phyloP scores from a whole-genome alignment of 2,888 invertebrate genomes.

The Cephus pygmeus region DNA sequence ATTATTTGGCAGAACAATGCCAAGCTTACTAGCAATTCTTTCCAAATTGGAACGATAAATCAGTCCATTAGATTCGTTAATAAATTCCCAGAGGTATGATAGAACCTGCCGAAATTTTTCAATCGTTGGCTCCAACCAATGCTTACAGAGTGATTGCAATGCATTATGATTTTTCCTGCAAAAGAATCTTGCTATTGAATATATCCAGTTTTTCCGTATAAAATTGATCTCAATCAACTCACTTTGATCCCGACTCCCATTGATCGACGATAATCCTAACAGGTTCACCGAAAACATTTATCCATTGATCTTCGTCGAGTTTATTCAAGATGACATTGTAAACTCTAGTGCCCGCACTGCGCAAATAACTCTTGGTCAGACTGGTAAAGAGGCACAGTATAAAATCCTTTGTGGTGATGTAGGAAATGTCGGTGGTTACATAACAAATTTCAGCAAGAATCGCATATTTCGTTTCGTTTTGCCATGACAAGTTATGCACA shows the following conservation, averaged over 20 bases:
- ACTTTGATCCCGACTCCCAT: constrained; percentile 47
- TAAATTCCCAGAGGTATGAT: constrained; percentile 34
- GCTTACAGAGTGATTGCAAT: constrained; percentile 47
- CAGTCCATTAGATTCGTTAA: constrained; percentile 18
- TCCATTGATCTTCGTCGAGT: constrained; percentile 67
- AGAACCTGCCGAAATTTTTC: constrained; percentile 35
- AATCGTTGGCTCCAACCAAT: constrained; percentile 53
- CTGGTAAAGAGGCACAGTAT: constrained; percentile 54
- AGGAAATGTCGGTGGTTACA: constrained; percentile 43
- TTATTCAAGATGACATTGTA: constrained; percentile 69
- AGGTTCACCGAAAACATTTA: constrained; percentile 60
- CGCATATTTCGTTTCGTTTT: constrained; percentile 72
- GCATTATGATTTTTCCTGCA: constrained; percentile 44
- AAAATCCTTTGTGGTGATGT: constrained; percentile 34
- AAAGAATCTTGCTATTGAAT: constrained; percentile 1
- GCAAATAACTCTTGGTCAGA: constrained; percentile 69
- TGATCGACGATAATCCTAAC: constrained; percentile 54
- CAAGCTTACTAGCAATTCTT: constrained; percentile 39
- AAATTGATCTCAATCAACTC: constrained; percentile 26
- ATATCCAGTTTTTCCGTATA: background rate
- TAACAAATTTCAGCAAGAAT: constrained; percentile 69
- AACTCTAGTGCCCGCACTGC: constrained; percentile 72
- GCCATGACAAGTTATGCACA: constrained; percentile 65
- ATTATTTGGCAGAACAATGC: background rate
- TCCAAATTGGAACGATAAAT: constrained; percentile 42